A percentile compares a stretch with the other conserved stretches of the same genome.
Evolutionary conservation across 1,140 invertebrate genomes (phyloP).

Genomic region (Gyrodactylus bullatarudis): DNA sequence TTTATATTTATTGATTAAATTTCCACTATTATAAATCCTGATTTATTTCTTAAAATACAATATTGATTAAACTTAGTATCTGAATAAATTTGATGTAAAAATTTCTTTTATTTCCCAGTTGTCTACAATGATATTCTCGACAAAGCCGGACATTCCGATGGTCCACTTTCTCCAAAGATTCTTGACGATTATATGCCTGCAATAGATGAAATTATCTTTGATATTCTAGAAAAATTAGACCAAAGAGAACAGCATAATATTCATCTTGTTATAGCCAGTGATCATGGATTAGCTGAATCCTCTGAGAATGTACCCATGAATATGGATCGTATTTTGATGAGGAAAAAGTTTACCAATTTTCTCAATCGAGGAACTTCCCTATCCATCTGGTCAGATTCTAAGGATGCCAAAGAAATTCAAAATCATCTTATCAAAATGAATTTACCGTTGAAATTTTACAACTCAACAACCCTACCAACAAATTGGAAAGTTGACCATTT

Average conservation of each 20-base stretch:
- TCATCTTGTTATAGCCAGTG: neutral
- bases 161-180: neutral
- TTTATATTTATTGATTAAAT: too few species aligned
- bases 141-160: neutral
- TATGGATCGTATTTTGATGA: neutral
- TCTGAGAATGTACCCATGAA: neutral
- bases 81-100: neutral
- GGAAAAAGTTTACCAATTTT: neutral
- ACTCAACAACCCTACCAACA: neutral
- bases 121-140: conserved; percentile 3
- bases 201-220: neutral
- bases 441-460: neutral
- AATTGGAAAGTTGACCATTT: neutral
- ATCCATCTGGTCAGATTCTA: neutral
- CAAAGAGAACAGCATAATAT: neutral
- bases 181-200: neutral
- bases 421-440: neutral
- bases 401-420: neutral
- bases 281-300: neutral
- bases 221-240: neutral
- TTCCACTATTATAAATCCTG: too few species aligned
- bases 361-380: neutral
- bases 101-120: neutral
- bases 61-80: too few species aligned
- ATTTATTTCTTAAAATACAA: too few species aligned